These are phyloP conservation scores for Dryobates pubescens DNA, from an alignment of 2,797 vertebrate genomes.

Conservation along the genomic window DNA sequence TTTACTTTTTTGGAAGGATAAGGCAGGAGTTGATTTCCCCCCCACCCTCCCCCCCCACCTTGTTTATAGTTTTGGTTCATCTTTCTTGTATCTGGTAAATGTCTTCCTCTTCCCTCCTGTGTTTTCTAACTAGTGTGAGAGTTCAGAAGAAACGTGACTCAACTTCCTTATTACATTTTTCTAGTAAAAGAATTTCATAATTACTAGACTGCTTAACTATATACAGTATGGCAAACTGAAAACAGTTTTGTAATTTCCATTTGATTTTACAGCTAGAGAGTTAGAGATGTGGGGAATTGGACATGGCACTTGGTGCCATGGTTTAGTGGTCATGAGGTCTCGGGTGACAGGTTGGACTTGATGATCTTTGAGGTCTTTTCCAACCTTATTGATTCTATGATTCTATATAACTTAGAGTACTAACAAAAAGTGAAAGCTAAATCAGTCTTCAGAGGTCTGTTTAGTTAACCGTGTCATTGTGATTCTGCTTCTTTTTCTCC, in stretches of 20 bases:
- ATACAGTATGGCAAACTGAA: background rate
- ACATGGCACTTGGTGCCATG: too few relatives aligned
- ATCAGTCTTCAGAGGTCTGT: background rate
- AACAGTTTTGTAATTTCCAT: background rate
- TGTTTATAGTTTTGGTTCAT: background rate
- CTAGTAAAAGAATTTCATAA: background rate
- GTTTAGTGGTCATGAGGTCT: too few relatives aligned
- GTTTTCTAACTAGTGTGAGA: background rate
- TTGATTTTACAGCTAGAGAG: background rate
- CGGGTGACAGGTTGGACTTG: too few relatives aligned
- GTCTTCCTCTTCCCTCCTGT: background rate
- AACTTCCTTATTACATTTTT: constrained; percentile 4
- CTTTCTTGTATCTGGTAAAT: background rate
- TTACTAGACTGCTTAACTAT: background rate
- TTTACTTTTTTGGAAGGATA: background rate
- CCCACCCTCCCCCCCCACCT: background rate
- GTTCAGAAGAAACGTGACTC: background rate
- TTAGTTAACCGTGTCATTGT: background rate
- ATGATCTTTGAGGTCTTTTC: too few relatives aligned
- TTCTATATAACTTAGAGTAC: background rate
- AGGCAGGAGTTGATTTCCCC: background rate
- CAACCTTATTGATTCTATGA: too few relatives aligned
- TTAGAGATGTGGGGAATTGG: background rate
- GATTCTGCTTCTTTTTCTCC: background rate
- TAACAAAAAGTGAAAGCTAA: background rate